Evolutionary conservation across 2,888 invertebrate genomes (phyloP), one percentile per base, ranked within the genome.

Genomic region (Falcaria lacertinaria): DNA sequence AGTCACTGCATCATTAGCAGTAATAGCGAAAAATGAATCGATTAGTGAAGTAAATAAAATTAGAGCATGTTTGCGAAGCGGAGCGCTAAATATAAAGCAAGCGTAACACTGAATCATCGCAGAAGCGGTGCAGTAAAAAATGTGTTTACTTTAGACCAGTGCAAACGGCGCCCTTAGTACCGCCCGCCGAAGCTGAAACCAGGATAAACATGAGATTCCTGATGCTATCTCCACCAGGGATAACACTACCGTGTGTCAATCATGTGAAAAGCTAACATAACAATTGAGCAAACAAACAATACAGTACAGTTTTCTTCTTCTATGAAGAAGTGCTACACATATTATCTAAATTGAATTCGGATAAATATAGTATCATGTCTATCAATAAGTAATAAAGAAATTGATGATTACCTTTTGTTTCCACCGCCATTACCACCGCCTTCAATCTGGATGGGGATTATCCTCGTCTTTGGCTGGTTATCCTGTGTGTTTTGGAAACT

Each of bases 361-460:
- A 28, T n/a, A n/a, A n/a, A n/a, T n/a, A 28, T 11, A 11, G 11
- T 28, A 11, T 28, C 11, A 11, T 28, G 11, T 11, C 11, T 11
- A 28, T 28, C 5, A 5, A 22, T 28, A 11, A 28, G 19, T 44
- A 37, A 34, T 34, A 28, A 4, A 16, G 35, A 28, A 22, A 39
- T 35, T 40, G 44, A 41, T 22, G 33, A 13, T 64, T 70, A 89
- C 89, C 87, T 88, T 62, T 79, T 81, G 48, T 84, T 85, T 51
- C 80, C 67, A 48, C 83, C 85, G 50, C 78, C 68, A 50, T 72
- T 79, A 47, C 74, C 74, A 47, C 81, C 74, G 46, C 81, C 80
- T 74, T 93, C 92, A 56, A 93, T 86, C 52, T 91, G 89, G 56
- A 92, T 92, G 13, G 93, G 93, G 67, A 93, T 91, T 56, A 92